Conservation (phyloP, 2,888 invertebrate species). For the Caenorhabditis auriculariae region DNA sequence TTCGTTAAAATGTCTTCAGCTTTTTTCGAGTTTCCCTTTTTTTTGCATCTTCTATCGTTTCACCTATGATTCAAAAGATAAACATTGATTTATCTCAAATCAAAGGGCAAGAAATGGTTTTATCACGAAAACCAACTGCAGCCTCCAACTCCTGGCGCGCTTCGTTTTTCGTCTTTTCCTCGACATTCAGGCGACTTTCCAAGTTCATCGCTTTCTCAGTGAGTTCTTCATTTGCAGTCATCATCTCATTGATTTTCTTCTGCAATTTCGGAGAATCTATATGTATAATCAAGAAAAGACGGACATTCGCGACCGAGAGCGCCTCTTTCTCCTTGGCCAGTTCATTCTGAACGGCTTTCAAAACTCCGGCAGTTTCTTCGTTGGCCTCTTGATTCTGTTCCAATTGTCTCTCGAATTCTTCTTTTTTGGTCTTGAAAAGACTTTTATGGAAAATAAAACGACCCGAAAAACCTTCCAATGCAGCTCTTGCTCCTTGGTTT, state of each 20-base stretch:
- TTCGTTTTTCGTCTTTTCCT: too few relatives aligned
- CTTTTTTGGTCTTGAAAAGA: conserved; percentile 14
- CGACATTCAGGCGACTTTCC: not conserved
- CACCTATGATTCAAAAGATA: too few relatives aligned
- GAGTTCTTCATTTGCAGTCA: not conserved
- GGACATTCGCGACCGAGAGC: conserved; percentile 3
- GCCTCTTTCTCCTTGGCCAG: conserved; percentile 19
- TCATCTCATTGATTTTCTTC: conserved; percentile 3
- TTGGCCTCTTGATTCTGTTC: conserved; percentile 41
- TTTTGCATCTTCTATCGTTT: too few relatives aligned
- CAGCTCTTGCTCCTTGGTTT: conserved; percentile 19
- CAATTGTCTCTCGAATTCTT: conserved; percentile 37
- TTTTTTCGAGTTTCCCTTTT: too few relatives aligned
- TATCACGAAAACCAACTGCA: too few relatives aligned
- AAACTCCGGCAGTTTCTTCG: conserved; percentile 17
- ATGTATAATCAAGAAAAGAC: too few relatives aligned
- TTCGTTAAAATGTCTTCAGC: too few relatives aligned
- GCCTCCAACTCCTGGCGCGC: too few relatives aligned
- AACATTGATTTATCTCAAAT: too few relatives aligned
- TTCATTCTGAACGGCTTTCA: conserved; percentile 19
- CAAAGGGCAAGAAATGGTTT: too few relatives aligned
- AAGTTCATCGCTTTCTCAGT: conserved; percentile 4
- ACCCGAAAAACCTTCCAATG: conserved; percentile 27
- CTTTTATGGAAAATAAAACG: not conserved
- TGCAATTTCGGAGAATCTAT: conserved; percentile 1